phyloP scores from a whole-genome alignment of 2,888 invertebrate genomes.

The Heliconius erato region DNA sequence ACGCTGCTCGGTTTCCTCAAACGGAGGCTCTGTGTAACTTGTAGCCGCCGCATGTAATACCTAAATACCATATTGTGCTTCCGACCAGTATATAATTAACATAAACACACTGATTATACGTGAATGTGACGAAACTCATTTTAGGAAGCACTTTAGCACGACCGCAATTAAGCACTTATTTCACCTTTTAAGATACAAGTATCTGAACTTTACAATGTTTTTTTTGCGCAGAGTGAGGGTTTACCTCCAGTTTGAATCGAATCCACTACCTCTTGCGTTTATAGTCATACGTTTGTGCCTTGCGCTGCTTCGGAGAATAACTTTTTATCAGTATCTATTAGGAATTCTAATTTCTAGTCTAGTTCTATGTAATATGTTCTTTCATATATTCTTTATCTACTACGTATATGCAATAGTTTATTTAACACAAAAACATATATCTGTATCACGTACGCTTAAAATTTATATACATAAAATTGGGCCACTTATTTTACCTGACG shows the following conservation, averaged over 20 bases:
- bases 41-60: not conserved
- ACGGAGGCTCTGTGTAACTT: not conserved
- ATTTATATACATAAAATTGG: not conserved
- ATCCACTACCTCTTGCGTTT: no score
- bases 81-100: not conserved
- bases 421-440: not conserved
- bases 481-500: not conserved
- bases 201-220: not conserved
- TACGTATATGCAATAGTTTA: no score
- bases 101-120: not conserved
- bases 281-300: no score
- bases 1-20: not conserved
- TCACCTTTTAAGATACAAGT: not conserved
- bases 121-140: not conserved
- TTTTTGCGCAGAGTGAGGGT: no score
- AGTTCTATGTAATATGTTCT: no score
- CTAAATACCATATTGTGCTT: constrained; percentile 1
- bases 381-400: no score
- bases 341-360: no score
- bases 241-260: no score
- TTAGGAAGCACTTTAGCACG: not conserved
- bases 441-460: not conserved
- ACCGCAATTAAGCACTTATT: not conserved
- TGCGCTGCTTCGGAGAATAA: no score
- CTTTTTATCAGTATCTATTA: no score